Base-by-base conservation (phyloP, 1,140 invertebrate genomes). In the Pseudomyrmex dendroicus region DNA sequence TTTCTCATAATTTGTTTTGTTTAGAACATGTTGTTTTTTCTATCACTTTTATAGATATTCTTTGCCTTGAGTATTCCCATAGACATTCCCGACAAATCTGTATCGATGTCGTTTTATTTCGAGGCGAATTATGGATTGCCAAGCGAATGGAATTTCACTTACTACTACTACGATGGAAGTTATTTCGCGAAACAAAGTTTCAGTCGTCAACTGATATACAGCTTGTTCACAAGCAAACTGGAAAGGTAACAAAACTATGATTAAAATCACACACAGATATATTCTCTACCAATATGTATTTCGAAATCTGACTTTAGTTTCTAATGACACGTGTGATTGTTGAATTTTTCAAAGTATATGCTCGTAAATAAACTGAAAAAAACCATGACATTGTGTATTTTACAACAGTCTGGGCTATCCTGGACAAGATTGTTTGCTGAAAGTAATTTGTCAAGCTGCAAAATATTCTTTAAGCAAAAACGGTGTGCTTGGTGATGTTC, bases 121-220 rank as follows among this genome's bases (percentile, higher is more conserved):
- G 94, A 95, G 70, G 94, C 93, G 8, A 94, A 94, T 91, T 95
- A 95, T 59, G 63, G 9, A 5, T 66, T 94, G 2, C 94, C 94
- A 0, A 63, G 82, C 17, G 74, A 88, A 50, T 90, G 88, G 78
- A 92, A 88, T 52, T 78, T 84, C 1, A 89, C 64, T 72, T 74
- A 91, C 50, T 74, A 90, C 50, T 88, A 77, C 56, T 61, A 83
- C 64, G 88, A 91, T 1, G 86, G 85, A 12, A 20, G 46, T 48
- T 88, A 89, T 48, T 80, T 86, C 5, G 46, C 54, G 15, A 90
- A 89, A n/a, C 88, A 92, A 44, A 90, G 84, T 54, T 25, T 94
- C 1, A 89, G 90, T 73, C 89, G 94, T 46, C 89, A 86, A 62
- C 72, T 93, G 56, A 78, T 90, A 22, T 94, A 94, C 44, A 84